Evolutionary conservation across 2,888 invertebrate species (phyloP), one percentile per base, ranked within the genome.

Genomic region (Nemapogon koenigi): DNA sequence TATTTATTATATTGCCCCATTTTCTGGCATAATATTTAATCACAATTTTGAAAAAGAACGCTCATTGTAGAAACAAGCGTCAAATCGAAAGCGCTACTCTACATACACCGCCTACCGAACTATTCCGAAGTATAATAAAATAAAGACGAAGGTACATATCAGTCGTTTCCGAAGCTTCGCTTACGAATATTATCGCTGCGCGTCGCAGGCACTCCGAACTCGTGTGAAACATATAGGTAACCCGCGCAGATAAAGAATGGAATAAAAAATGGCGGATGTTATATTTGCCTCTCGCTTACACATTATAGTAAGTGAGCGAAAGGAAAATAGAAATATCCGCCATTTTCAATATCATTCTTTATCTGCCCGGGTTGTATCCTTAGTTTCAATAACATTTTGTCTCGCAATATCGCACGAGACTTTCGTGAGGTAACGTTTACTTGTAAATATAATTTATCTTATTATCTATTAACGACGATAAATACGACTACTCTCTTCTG

Each of bases 391-490:
- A n/a, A n/a, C n/a, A n/a, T n/a, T n/a, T n/a, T n/a, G n/a, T 36
- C 28, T 37, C 35, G 26, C 42, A 36, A 31, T 41, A 38, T 37
- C 46, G 43, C 14, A 35, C 16, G 37, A 8, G 18, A 43, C 35
- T 16, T 22, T 42, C 49, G 46, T 50, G 47, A 53, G 50, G 50
- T 49, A 50, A 47, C 51, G 36, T 46, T 45, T 41, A 42, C 41
- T 50, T 48, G 50, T 52, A 51, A 53, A 54, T 53, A 54, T 48
- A 38, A 39, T 41, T 41, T 40, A 46, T 37, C 40, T 42, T 46
- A 39, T 18, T 8, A 33, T 14, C 31, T 41, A 40, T 15, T 28
- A 35, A 42, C 44, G 40, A 36, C 37, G 26, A 36, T 22, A 14
- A 37, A 25, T 19, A 35, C 39, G 33, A 25, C 39, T 38, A 28